Evolutionary conservation across 2,113 vertebrate species (phyloP), one percentile per base, ranked within the genome.

Genomic region (Pithys albifrons): DNA sequence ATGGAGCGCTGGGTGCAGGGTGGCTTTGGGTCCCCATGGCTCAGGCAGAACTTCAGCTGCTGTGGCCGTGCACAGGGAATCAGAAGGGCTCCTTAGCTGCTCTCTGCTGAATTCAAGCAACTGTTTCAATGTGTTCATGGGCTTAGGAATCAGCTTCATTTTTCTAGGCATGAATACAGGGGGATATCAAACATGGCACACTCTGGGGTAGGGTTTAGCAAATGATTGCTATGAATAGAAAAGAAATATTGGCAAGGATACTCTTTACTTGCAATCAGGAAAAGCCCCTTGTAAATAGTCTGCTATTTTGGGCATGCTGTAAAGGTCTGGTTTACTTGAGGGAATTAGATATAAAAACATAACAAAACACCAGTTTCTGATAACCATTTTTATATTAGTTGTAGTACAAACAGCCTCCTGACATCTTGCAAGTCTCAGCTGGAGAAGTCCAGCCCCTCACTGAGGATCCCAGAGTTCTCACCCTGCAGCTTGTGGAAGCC

Each of bases 41-140:
- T 35, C 29, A 27, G 43, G 85, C 71, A 65, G 52, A 51, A 62
- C 35, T 33, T 29, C 3, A 6, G 17, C 59, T 45, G 54, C 41
- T 0, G 0, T 4, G 37, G 45, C 62, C 1, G 0, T 0, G 0
- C 49, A 52, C 6, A 6, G 35, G 49, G n/a, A 77, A 95, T 91
- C 78, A 58, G 45, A 31, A 91, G 87, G 89, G 71, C 93, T 97
- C 93, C 76, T 96, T 93, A 94, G 66, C 74, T 0, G 0, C 74
- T 73, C 62, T 88, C 78, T 45, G 46, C 74, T 76, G 74, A 91
- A 93, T 88, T 83, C 58, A 12, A 79, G 81, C 51, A 79, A 95
- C 78, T 82, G 67, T 51, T 95, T 72, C 54, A 62, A 10, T 6
- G n/a, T 57, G 45, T 75, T 94, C 74, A 39, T 9, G 35, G n/a